Percentiles rank a stretch among this genome's conserved stretches.
These are phyloP conservation scores for Drosophila burlai DNA, from an alignment of 1,140 invertebrate genomes.

Conservation along the genomic window DNA sequence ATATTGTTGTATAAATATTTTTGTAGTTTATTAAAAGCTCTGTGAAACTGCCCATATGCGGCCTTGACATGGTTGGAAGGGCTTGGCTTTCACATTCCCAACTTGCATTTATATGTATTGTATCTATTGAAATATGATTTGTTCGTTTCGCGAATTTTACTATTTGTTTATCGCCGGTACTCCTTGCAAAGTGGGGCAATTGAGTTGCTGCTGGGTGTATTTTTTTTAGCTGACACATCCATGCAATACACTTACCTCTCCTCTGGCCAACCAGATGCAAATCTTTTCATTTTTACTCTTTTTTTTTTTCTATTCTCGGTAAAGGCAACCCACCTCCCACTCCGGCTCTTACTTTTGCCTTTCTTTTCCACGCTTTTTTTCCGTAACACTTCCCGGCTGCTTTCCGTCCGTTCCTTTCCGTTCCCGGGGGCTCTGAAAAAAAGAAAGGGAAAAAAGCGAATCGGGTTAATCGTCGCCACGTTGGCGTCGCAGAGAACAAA, in stretches of 20 bases:
- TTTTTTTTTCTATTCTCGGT: neutral
- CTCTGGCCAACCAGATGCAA: constrained; percentile 9
- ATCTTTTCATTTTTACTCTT: constrained; percentile 10
- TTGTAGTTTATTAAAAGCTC: neutral
- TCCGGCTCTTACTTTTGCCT: constrained; percentile 28
- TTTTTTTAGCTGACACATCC: constrained; percentile 40
- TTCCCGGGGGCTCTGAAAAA: constrained; percentile 16
- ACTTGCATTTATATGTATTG: neutral
- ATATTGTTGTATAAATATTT: neutral
- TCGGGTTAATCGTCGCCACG: constrained; percentile 48
- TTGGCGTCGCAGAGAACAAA: constrained; percentile 33
- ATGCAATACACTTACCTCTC: constrained; percentile 19
- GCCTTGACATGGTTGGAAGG: constrained; percentile 26
- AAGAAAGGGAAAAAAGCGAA: neutral
- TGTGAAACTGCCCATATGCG: constrained; percentile 2
- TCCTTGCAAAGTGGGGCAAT: constrained; percentile 21
- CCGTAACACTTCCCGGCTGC: constrained; percentile 7
- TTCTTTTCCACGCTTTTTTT: constrained; percentile 21
- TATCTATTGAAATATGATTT: constrained; percentile 30
- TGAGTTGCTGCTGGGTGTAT: constrained; percentile 13
- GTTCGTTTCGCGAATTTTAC: constrained; percentile 4
- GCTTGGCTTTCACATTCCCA: constrained; percentile 1
- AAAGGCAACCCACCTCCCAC: constrained; percentile 16
- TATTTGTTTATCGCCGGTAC: constrained; percentile 26
- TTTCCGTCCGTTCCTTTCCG: constrained; percentile 8